Percentiles rank a stretch among this genome's conserved stretches.
phyloP scores from a whole-genome alignment of 2,888 invertebrate species.

The Agrilus mali region DNA sequence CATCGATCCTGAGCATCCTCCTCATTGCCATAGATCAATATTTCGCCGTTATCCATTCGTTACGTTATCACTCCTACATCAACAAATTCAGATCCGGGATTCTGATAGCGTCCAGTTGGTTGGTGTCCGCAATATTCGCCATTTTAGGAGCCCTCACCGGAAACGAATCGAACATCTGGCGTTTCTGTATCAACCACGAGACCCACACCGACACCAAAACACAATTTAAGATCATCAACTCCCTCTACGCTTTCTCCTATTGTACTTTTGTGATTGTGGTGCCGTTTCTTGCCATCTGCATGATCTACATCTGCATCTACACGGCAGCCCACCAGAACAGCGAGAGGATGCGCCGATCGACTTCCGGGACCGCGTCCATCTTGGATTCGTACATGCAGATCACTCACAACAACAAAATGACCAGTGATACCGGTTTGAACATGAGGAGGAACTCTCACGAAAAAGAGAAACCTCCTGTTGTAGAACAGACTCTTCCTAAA shows the following conservation, averaged over 20 bases:
- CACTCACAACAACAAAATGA: constrained; percentile 30
- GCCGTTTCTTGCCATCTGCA: constrained; percentile 51
- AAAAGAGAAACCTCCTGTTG: constrained; percentile 14
- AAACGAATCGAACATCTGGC: constrained; percentile 34
- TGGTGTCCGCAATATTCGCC: constrained; percentile 34
- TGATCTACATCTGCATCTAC: constrained; percentile 65
- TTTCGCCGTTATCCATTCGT: constrained; percentile 51
- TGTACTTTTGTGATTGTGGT: constrained; percentile 36
- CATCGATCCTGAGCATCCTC: constrained; percentile 48
- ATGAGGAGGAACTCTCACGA: background rate
- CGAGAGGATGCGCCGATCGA: constrained; percentile 39
- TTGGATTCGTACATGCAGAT: constrained; percentile 34
- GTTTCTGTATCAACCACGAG: constrained; percentile 23
- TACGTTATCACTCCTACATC: constrained; percentile 47
- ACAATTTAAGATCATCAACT: constrained; percentile 27
- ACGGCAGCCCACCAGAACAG: constrained; percentile 63
- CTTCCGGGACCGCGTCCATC: constrained; percentile 38
- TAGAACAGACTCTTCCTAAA: constrained; percentile 22
- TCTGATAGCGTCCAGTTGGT: constrained; percentile 38
- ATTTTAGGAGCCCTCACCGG: constrained; percentile 36
- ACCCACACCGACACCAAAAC: constrained; percentile 6
- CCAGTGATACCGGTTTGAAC: constrained; percentile 29
- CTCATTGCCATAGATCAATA: constrained; percentile 53
- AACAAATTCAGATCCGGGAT: constrained; percentile 38
- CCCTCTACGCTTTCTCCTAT: constrained; percentile 35